Evolutionary conservation across 2,888 invertebrate species (phyloP).

Genomic region (Erebia aethiops): DNA sequence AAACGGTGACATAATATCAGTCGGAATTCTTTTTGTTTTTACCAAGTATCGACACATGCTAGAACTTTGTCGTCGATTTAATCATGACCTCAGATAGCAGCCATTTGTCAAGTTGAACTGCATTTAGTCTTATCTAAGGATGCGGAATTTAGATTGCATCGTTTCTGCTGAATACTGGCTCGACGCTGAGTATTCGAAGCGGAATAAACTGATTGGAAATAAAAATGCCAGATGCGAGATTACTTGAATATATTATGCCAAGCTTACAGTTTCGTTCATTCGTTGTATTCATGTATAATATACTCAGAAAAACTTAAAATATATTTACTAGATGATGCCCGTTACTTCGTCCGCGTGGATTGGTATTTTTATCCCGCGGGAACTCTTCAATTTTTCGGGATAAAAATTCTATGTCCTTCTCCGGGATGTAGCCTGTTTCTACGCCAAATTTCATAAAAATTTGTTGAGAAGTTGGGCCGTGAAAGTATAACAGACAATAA

Average conservation of each 20-base stretch:
- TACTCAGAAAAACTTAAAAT: no score
- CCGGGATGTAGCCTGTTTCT: no score
- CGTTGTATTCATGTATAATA: neutral
- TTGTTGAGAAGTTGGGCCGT: no score
- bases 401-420: no score
- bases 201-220: conserved; percentile 42
- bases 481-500: no score
- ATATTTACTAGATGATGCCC: no score
- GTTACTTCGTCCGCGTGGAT: no score
- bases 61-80: conserved; percentile 8
- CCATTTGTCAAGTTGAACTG: conserved; percentile 25
- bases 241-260: neutral
- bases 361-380: no score
- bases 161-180: conserved; percentile 62
- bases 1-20: no score
- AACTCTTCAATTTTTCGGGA: no score
- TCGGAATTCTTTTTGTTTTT: neutral
- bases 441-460: no score
- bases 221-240: conserved; percentile 10
- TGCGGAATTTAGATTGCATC: conserved; percentile 58
- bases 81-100: conserved; percentile 21
- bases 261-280: neutral
- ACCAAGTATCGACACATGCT: neutral
- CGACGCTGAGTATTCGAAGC: conserved; percentile 51
- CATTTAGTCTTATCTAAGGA: conserved; percentile 25